A percentile compares a stretch with the other conserved stretches of the same genome.
Conservation (phyloP, 2,113 vertebrate species). For the Macaca fascicularis region DNA sequence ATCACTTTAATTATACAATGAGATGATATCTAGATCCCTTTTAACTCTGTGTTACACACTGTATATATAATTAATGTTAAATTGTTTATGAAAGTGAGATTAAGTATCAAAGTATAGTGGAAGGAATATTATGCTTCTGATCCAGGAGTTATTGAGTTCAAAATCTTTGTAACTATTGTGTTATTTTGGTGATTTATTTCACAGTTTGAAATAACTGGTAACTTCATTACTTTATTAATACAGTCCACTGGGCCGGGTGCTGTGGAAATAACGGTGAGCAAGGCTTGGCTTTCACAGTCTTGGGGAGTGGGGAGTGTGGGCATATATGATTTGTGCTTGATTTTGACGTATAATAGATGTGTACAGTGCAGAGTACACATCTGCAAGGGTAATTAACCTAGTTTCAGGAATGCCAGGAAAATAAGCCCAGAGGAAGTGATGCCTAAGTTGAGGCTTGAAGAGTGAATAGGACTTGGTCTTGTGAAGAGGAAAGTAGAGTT, state of each 20-base stretch:
- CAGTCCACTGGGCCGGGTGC: background rate
- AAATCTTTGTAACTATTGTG: background rate
- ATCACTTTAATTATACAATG: slow-evolving; percentile 52
- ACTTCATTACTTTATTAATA: background rate
- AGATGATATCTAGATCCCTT: slow-evolving; percentile 31
- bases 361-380: background rate
- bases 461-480: background rate
- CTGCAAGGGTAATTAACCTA: background rate
- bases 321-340: background rate
- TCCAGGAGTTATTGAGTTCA: background rate
- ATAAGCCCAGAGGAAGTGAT: background rate
- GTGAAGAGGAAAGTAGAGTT: background rate
- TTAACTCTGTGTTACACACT: background rate
- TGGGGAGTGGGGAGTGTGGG: background rate
- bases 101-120: background rate
- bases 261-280: background rate
- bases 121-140: background rate
- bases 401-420: background rate
- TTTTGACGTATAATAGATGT: background rate
- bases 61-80: slow-evolving; percentile 19
- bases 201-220: background rate
- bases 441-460: background rate
- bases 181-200: background rate
- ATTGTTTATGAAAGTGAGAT: slow-evolving; percentile 53
- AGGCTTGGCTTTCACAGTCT: background rate